Conservation (phyloP, 2,888 invertebrate species). For the Caradrina kadenii region DNA sequence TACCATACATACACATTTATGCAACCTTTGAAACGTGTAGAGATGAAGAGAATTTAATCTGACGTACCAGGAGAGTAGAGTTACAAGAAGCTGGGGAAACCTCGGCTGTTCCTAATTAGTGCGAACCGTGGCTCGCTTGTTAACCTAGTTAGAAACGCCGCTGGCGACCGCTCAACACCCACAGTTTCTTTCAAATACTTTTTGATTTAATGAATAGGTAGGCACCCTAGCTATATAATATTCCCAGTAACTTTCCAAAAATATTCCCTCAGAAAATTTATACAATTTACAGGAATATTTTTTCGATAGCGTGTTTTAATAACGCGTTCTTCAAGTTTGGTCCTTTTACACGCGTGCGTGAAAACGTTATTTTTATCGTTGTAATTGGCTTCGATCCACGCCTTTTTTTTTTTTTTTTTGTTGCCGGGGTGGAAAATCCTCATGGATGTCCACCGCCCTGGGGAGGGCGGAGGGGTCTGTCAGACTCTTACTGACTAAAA, state of each 20-base stretch:
- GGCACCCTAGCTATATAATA: slow-evolving; percentile 37
- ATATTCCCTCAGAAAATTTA: slow-evolving; percentile 21
- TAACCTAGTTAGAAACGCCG: slow-evolving; percentile 76
- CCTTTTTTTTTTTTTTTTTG: no score
- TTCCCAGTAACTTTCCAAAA: slow-evolving; percentile 43
- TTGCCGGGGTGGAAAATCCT: no score
- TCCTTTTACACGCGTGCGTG: slow-evolving; percentile 30
- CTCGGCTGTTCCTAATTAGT: slow-evolving; percentile 74
- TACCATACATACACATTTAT: slow-evolving; percentile 27
- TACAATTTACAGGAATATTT: slow-evolving; percentile 6
- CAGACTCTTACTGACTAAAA: no score
- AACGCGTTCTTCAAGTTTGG: slow-evolving; percentile 16
- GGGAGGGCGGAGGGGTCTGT: no score
- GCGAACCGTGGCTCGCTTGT: slow-evolving; percentile 72
- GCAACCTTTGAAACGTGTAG: slow-evolving; percentile 31
- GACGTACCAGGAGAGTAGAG: slow-evolving; percentile 64
- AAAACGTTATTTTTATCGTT: slow-evolving; percentile 29
- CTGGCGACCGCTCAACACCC: slow-evolving; percentile 60
- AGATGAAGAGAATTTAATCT: slow-evolving; percentile 49
- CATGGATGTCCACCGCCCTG: no score
- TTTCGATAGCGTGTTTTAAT: slow-evolving; percentile 11
- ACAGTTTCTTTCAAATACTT: slow-evolving; percentile 71
- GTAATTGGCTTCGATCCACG: slow-evolving; percentile 36
- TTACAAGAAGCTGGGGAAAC: slow-evolving; percentile 67
- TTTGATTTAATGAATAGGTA: slow-evolving; percentile 69